Evolutionary conservation across 2,888 invertebrate species (phyloP).

Genomic region (Ceriagrion tenellum): DNA sequence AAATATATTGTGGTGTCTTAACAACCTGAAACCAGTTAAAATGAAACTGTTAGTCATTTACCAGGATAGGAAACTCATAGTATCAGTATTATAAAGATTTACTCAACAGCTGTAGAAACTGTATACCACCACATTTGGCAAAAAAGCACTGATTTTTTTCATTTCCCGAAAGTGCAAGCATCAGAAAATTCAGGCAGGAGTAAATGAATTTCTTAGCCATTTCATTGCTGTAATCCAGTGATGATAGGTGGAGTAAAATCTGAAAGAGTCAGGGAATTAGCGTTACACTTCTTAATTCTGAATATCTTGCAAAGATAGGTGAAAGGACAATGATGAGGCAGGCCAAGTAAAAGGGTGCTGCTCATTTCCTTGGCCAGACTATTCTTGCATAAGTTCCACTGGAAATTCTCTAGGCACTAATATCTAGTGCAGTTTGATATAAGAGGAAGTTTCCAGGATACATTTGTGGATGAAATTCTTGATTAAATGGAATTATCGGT

Average conservation of each 20-base stretch:
- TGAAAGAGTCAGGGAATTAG: not conserved
- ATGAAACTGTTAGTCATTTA: not conserved
- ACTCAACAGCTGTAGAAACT: not conserved
- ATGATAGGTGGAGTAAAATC: not conserved
- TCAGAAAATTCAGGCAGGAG: conserved; percentile 20
- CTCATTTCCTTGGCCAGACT: too few relatives aligned
- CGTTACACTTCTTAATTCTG: too few relatives aligned
- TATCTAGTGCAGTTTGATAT: too few relatives aligned
- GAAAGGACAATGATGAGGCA: too few relatives aligned
- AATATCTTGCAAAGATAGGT: too few relatives aligned
- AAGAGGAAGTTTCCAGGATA: too few relatives aligned
- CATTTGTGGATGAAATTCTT: too few relatives aligned
- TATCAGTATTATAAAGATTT: not conserved
- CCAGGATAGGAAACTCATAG: too few relatives aligned
- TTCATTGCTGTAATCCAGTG: not conserved
- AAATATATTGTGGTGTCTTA: not conserved
- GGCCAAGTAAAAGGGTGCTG: too few relatives aligned
- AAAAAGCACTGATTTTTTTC: not conserved
- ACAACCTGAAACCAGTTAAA: not conserved
- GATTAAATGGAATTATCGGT: too few relatives aligned
- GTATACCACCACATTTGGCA: conserved; percentile 19
- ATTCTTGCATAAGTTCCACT: too few relatives aligned
- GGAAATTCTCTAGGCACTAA: too few relatives aligned
- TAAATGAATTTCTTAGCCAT: not conserved
- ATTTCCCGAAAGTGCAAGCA: conserved; percentile 19